phyloP scores from a whole-genome alignment of 2,888 invertebrate species.

The Platycheirus albimanus region DNA sequence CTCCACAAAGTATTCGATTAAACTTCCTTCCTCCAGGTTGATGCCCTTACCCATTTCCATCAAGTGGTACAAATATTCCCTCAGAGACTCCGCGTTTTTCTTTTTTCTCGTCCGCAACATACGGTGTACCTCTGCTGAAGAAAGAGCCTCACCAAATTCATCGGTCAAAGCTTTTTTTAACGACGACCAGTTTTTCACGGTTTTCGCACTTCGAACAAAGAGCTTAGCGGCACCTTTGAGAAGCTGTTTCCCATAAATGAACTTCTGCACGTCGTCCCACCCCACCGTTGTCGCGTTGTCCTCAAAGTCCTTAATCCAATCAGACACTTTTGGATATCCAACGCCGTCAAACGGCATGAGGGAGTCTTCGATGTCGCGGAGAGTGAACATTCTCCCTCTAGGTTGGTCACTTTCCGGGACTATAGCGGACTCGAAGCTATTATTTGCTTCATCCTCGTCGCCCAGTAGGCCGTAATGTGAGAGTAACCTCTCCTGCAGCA shows the following conservation, averaged over 20 bases:
- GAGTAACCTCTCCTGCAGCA: conserved; percentile 5
- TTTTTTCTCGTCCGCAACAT: conserved; percentile 34
- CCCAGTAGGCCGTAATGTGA: neutral
- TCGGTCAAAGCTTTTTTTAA: conserved; percentile 21
- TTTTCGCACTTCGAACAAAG: conserved; percentile 30
- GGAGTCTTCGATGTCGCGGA: conserved; percentile 38
- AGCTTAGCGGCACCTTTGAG: conserved; percentile 40
- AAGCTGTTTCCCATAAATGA: conserved; percentile 47
- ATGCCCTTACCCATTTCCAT: conserved; percentile 53
- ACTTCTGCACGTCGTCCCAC: conserved; percentile 51
- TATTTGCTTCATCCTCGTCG: neutral
- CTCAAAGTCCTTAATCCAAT: conserved; percentile 31
- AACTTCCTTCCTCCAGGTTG: conserved; percentile 57
- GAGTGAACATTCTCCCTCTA: conserved; percentile 18
- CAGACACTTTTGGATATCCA: neutral
- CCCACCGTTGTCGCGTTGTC: conserved; percentile 22
- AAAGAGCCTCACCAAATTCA: conserved; percentile 58
- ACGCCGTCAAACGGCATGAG: conserved; percentile 15
- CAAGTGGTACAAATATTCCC: conserved; percentile 59
- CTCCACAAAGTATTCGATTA: conserved; percentile 60
- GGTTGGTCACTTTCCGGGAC: neutral
- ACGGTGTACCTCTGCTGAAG: conserved; percentile 32
- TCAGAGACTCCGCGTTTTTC: conserved; percentile 23
- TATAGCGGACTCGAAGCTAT: neutral
- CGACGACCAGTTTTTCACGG: conserved; percentile 41